Percentiles rank a stretch among this genome's conserved stretches.
phyloP scores from a whole-genome alignment of 1,140 invertebrate genomes.

The Bathynomus jamesi region DNA sequence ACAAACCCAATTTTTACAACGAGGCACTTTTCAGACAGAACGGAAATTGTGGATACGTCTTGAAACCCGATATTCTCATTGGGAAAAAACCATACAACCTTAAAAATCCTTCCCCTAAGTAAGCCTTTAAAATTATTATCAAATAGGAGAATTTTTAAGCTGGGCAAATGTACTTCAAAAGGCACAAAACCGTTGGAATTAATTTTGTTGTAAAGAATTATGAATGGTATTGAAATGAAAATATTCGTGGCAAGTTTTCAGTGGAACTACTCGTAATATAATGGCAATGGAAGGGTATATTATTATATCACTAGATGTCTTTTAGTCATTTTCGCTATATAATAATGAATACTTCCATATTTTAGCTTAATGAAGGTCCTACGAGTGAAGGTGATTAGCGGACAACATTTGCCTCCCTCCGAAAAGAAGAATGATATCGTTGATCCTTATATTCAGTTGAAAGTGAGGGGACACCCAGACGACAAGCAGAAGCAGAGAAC shows the following conservation, averaged over 20 bases:
- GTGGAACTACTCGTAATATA: too few relatives aligned
- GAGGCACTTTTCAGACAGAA: slow-evolving; percentile 55
- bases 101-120: slow-evolving; percentile 28
- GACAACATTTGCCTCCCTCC: slow-evolving; percentile 56
- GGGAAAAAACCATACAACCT: slow-evolving; percentile 24
- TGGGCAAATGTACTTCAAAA: too few relatives aligned
- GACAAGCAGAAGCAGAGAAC: slow-evolving; percentile 50
- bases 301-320: too few relatives aligned
- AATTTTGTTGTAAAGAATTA: too few relatives aligned
- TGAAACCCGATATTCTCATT: slow-evolving; percentile 49
- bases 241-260: too few relatives aligned
- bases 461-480: slow-evolving; percentile 49
- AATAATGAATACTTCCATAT: too few relatives aligned
- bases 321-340: too few relatives aligned
- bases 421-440: slow-evolving; percentile 47
- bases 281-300: too few relatives aligned
- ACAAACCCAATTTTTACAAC: slow-evolving; percentile 51
- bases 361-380: slow-evolving; percentile 37
- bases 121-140: not conserved
- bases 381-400: slow-evolving; percentile 51
- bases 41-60: slow-evolving; percentile 58
- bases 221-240: too few relatives aligned
- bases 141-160: too few relatives aligned
- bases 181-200: too few relatives aligned
- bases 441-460: slow-evolving; percentile 48